Percentiles rank a stretch among this genome's conserved stretches.
Conservation (phyloP, 2,888 invertebrate species). For the Epistrophe grossulariae region DNA sequence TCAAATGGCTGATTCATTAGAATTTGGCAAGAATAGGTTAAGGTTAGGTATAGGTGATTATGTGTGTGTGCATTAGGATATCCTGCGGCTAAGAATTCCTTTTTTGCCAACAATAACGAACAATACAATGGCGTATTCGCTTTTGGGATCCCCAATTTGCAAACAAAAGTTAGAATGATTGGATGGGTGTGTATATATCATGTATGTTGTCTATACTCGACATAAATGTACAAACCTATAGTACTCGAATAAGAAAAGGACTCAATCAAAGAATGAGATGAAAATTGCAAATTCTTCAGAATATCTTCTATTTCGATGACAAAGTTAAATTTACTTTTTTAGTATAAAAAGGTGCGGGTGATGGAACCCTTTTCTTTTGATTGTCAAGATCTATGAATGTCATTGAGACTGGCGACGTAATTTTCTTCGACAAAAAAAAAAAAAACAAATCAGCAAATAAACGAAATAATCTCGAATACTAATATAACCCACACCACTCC, state of each 20-base stretch:
- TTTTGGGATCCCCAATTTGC: slow-evolving; percentile 37
- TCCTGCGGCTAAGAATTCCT: slow-evolving; percentile 60
- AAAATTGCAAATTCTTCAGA: slow-evolving; percentile 57
- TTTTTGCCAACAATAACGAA: slow-evolving; percentile 43
- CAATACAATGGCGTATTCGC: slow-evolving; percentile 21
- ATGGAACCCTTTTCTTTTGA: slow-evolving; percentile 54
- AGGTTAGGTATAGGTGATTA: not conserved
- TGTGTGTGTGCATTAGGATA: slow-evolving; percentile 21
- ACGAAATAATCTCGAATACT: slow-evolving; percentile 57
- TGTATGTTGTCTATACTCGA: not conserved
- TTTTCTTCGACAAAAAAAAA: slow-evolving; percentile 7
- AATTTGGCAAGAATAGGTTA: slow-evolving; percentile 39
- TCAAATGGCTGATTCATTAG: slow-evolving; percentile 68
- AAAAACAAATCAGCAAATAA: slow-evolving; percentile 15
- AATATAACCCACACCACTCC: slow-evolving; percentile 56
- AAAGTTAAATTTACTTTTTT: slow-evolving; percentile 40
- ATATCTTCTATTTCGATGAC: slow-evolving; percentile 56
- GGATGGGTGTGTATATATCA: not conserved
- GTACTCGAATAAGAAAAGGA: slow-evolving; percentile 20
- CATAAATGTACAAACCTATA: not conserved
- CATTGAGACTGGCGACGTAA: slow-evolving; percentile 53
- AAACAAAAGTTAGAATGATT: slow-evolving; percentile 44
- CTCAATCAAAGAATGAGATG: slow-evolving; percentile 14
- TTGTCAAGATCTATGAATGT: slow-evolving; percentile 53
- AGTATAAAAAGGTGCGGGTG: slow-evolving; percentile 22